Base-by-base conservation (phyloP, 2,797 vertebrate species). In the Scomberomorus guttatus region DNA sequence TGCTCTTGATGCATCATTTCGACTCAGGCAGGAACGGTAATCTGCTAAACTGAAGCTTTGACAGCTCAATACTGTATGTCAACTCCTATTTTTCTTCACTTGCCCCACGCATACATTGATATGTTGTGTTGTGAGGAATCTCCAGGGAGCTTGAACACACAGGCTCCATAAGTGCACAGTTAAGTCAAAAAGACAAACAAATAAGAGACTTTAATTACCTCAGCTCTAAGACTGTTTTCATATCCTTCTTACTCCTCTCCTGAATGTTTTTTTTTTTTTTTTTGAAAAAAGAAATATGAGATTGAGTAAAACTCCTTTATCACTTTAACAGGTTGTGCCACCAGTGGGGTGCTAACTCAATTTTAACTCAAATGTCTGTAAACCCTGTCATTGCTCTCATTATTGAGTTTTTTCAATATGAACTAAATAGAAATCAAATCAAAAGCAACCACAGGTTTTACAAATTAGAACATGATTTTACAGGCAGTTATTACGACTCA, bases 21-120 rank as follows among this genome's bases (percentile, higher is more conserved):
- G 1, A 79, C 77, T 88, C 88, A 80, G 80, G 82, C 82, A 86
- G 72, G 72, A 86, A 71, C 18, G 1, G 52, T 91, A 89, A 92
- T 91, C 90, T 90, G 78, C 88, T 85, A 84, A 92, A 92, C 87
- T 87, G 88, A 92, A 85, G 84, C 61, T 79, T 88, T 92, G 92
- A 93, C 91, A 92, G 89, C 91, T 93, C 90, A 89, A 87, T 89
- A 73, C 84, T 81, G 82, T 59, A 50, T 25, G 83, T 90, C 92
- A 88, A 75, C 86, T 81, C 83, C 73, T 78, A 82, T 90, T 93
- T 91, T 82, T 80, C 76, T 66, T 84, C 82, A 39, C 48, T 82
- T 44, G 62, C 75, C 73, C 86, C 52, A 9, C 71, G 84, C 83
- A 81, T 66, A 71, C 91, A 91, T 89, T 92, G 85, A 91, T 83